These are phyloP conservation scores for Tachysurus vachellii DNA, from an alignment of 2,113 vertebrate species.

Conservation along the genomic window DNA sequence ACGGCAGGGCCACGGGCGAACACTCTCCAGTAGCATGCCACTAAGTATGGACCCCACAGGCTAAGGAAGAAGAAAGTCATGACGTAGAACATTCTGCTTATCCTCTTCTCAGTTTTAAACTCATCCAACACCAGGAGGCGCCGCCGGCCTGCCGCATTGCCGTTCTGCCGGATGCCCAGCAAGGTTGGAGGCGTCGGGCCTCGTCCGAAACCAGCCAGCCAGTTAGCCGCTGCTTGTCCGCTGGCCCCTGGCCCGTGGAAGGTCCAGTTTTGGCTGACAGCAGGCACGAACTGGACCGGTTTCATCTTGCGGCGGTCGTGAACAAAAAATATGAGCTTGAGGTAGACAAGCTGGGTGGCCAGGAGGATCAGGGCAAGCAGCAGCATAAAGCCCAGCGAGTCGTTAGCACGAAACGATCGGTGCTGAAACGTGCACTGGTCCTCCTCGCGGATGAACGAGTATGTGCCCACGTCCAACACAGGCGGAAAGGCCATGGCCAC, in stretches of 20 bases:
- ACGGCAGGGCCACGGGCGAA: constrained; percentile 94
- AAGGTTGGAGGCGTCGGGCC: constrained; percentile 98
- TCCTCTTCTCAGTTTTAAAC: constrained; percentile 99
- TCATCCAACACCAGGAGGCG: constrained; percentile 97
- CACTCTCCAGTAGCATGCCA: constrained; percentile 99
- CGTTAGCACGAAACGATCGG: constrained; percentile 97
- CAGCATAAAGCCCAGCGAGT: constrained; percentile 99
- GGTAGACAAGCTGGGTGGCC: constrained; percentile 99
- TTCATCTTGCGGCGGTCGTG: constrained; percentile 99
- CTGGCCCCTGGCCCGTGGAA: constrained; percentile 98
- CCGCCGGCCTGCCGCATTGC: constrained; percentile 92
- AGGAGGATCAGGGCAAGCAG: constrained; percentile 97
- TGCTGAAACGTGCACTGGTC: constrained; percentile 99
- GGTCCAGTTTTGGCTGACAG: constrained; percentile 99
- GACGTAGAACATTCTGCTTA: constrained; percentile 99
- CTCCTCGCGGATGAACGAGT: constrained; percentile 97
- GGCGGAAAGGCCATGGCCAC: constrained; percentile 99
- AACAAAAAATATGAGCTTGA: constrained; percentile 99
- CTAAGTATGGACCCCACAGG: constrained; percentile 97
- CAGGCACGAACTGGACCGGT: constrained; percentile 99
- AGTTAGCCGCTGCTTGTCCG: constrained; percentile 97
- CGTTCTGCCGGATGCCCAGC: constrained; percentile 96
- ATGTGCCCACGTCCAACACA: constrained; percentile 97
- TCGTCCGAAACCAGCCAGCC: constrained; percentile 97
- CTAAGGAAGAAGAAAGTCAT: constrained; percentile 99